These are phyloP conservation scores for Tringa solitaria DNA, from an alignment of 2,113 vertebrate genomes.

Conservation along the genomic window DNA sequence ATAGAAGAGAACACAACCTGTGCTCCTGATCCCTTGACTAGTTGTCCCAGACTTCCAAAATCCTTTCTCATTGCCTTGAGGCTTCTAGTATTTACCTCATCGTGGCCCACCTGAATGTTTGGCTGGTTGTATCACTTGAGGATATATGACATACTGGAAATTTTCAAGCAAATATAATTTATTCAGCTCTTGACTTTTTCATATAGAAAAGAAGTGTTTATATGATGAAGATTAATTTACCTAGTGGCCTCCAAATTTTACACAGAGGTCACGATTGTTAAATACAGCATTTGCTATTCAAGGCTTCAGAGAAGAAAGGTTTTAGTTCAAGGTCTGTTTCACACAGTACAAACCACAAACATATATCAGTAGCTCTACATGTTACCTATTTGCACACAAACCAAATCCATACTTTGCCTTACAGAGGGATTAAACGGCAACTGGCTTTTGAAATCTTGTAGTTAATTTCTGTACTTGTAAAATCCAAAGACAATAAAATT, in stretches of 20 bases:
- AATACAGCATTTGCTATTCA: conserved; percentile 9
- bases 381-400: conserved; percentile 7
- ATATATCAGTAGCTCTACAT: not conserved
- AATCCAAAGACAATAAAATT: not conserved
- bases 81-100: too few relatives aligned
- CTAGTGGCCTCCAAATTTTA: not conserved
- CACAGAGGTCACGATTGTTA: not conserved
- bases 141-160: not conserved
- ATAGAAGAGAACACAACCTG: too few relatives aligned
- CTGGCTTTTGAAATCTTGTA: not conserved
- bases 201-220: not conserved
- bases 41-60: too few relatives aligned
- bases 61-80: too few relatives aligned
- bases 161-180: not conserved
- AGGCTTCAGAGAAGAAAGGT: conserved; percentile 15
- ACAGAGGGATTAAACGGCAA: not conserved
- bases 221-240: not conserved
- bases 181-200: not conserved
- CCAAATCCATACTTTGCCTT: not conserved
- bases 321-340: conserved; percentile 54
- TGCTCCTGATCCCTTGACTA: too few relatives aligned
- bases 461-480: not conserved
- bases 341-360: conserved; percentile 10
- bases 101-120: too few relatives aligned
- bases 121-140: not conserved